Percentiles rank a stretch among this genome's conserved stretches.
Evolutionary conservation across 2,797 vertebrate genomes (phyloP).

Genomic region (Manis crassicaudata): DNA sequence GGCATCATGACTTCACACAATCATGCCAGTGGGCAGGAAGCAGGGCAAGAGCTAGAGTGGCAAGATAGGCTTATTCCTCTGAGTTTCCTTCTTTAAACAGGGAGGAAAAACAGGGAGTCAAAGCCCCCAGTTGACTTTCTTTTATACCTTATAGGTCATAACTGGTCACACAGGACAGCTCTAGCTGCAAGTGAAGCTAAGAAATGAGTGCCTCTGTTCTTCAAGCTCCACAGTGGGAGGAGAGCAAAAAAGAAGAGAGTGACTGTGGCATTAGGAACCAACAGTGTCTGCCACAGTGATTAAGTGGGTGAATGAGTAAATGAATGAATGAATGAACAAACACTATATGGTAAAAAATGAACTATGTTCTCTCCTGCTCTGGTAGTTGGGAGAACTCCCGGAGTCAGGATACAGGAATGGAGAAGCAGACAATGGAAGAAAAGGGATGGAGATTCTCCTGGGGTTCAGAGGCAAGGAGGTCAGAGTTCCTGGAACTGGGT

Average conservation of each 20-base stretch:
- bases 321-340: not conserved
- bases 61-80: not conserved
- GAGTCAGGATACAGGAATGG: not conserved
- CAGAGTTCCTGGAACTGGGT: not conserved
- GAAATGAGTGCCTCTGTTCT: not conserved
- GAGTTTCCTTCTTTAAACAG: not conserved
- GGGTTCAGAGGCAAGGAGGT: not conserved
- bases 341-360: not conserved
- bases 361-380: not conserved
- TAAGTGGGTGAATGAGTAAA: not conserved
- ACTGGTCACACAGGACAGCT: not conserved
- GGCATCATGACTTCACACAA: not conserved
- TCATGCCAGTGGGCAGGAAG: not conserved
- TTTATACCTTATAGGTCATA: not conserved
- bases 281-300: not conserved
- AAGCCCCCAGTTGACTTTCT: not conserved
- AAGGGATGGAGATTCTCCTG: not conserved
- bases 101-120: not conserved
- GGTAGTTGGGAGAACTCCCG: not conserved
- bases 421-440: not conserved
- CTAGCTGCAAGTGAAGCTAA: not conserved
- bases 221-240: not conserved
- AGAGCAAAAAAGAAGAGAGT: not conserved
- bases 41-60: not conserved
- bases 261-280: not conserved